Base-by-base conservation (phyloP, 2,113 vertebrate genomes). In the Solenodon paradoxus region DNA sequence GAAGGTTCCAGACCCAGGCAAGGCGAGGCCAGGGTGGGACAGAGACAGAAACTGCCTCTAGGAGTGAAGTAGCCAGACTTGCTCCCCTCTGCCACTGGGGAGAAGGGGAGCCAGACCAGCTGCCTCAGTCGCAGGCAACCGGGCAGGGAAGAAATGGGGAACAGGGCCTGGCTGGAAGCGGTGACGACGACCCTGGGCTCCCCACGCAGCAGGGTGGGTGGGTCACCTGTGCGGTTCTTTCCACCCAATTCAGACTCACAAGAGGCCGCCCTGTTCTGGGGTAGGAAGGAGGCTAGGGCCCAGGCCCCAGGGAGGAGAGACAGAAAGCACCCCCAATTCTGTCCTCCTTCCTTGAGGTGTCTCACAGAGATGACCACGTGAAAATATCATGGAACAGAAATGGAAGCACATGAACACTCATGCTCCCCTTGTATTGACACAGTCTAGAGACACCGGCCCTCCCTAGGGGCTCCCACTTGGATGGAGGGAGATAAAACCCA, bases 341-440 rank as follows among this genome's bases (percentile, higher is more conserved):
- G 35, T 4, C 40, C 57, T 16, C 47, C 35, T 40, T 30, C 32
- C 66, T 75, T 24, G 55, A 1, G 0, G 22, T 1, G 4, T 20
- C 35, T n/a, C n/a, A 32, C 38, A 0, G 4, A 8, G 57, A 30
- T 2, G 1, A 30, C 53, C 19, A 0, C 1, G 24, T 30, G 5
- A 63, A 45, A 45, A 40, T 20, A 20, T 49, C 26, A 1, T 0
- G 10, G 57, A 30, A 30, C 35, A 13, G 49, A 79, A 57, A 40
- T 16, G 32, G 74, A 24, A n/a, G n/a, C n/a, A n/a, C n/a, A 19
- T 0, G 6, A 68, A 59, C 35, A 8, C 8, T 15, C n/a, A 10
- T 0, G 0, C 2, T 22, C 35, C 11, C 66, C 80, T 53, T 13
- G 9, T 71, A 35, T 1, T 24, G 55, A 49, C 2, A 8, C 63